phyloP scores from a whole-genome alignment of 2,113 vertebrate species.

The Phylloscopus trochiloides region DNA sequence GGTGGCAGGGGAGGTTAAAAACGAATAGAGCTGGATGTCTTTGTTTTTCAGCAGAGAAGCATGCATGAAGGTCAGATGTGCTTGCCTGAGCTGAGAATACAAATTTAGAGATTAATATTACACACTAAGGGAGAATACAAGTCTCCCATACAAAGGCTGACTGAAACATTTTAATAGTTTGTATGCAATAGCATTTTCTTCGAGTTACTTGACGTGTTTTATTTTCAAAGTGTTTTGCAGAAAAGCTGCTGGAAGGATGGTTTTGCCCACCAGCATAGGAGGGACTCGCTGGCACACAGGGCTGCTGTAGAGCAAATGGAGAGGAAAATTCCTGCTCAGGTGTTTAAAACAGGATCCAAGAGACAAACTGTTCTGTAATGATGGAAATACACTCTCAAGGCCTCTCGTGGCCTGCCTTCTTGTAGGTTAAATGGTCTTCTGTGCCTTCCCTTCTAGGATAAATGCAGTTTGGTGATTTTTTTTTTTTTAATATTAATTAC shows the following conservation, averaged over 20 bases:
- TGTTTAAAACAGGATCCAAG: not conserved
- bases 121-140: not conserved
- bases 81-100: not conserved
- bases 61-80: fast-evolving
- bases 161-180: not conserved
- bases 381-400: not conserved
- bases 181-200: not conserved
- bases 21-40: not conserved
- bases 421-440: not conserved
- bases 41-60: not conserved
- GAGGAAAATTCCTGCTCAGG: not conserved
- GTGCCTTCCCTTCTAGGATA: not conserved
- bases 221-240: not conserved
- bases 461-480: not conserved
- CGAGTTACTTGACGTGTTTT: not conserved
- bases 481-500: not conserved
- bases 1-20: not conserved
- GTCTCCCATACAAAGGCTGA: not conserved
- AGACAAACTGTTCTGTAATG: not conserved
- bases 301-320: not conserved
- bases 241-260: not conserved
- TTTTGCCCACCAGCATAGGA: not conserved
- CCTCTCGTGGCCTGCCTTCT: not conserved
- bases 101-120: not conserved
- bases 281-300: not conserved